Evolutionary conservation across 2,888 invertebrate species (phyloP).

Genomic region (Apotomis betuletana): DNA sequence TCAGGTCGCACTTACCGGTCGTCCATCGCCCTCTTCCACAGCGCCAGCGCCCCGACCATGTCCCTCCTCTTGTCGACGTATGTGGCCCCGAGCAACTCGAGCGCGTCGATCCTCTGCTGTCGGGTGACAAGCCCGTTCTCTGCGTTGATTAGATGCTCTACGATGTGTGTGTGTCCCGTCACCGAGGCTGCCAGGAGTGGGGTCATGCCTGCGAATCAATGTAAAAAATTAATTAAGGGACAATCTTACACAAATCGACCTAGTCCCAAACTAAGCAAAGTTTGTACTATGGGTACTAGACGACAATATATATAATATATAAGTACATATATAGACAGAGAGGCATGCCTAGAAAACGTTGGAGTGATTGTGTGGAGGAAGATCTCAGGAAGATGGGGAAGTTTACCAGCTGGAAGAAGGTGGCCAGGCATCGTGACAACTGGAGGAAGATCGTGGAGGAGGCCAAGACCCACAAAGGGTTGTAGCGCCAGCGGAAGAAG

Average conservation of each 20-base stretch:
- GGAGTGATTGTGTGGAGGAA: no score
- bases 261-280: no score
- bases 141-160: constrained; percentile 93
- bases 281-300: no score
- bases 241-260: neutral
- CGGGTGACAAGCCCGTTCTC: constrained; percentile 89
- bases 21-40: constrained; percentile 96
- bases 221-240: neutral
- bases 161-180: constrained; percentile 96
- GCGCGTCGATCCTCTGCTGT: constrained; percentile 92
- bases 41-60: constrained; percentile 93
- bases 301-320: no score
- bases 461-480: no score
- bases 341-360: no score
- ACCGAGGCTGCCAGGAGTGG: constrained; percentile 96
- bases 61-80: constrained; percentile 98
- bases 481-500: no score
- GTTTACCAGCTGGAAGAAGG: no score
- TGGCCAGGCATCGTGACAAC: no score
- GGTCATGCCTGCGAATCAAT: constrained; percentile 89
- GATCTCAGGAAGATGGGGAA: no score
- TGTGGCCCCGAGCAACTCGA: constrained; percentile 96
- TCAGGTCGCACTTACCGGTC: constrained; percentile 85
- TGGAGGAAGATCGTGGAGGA: no score
- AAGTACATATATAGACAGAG: no score